phyloP scores from a whole-genome alignment of 64 coral and sea anemone genomes.

The Montipora foliosa region DNA sequence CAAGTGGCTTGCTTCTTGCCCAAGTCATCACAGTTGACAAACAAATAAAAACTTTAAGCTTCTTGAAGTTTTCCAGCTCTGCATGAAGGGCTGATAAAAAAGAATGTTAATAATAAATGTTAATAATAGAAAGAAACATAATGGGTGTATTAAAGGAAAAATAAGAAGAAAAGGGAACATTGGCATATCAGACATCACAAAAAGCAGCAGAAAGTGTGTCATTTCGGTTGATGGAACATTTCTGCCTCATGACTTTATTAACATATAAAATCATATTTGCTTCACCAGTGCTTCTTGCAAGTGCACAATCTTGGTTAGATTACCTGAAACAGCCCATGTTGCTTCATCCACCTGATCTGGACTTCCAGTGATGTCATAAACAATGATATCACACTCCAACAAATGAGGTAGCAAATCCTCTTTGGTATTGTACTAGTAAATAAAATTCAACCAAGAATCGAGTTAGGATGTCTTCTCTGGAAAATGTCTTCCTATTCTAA shows the following conservation, averaged over 20 bases:
- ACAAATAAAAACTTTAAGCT: conserved; percentile 95
- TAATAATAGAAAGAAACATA: neutral
- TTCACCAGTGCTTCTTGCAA: too few species aligned
- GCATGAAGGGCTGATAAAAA: conserved; percentile 88
- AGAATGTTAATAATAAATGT: too few species aligned
- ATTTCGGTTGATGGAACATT: too few species aligned
- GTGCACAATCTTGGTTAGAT: neutral
- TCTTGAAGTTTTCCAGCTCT: conserved; percentile 91
- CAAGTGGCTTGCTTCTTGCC: conserved; percentile 96
- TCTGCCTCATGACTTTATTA: too few species aligned
- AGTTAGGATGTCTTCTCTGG: too few species aligned
- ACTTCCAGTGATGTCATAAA: conserved; percentile 96
- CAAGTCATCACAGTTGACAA: conserved; percentile 97
- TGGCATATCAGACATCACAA: too few species aligned
- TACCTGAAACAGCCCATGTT: conserved; percentile 98
- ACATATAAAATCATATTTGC: too few species aligned
- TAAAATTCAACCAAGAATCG: neutral
- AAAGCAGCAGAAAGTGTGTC: too few species aligned
- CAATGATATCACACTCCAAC: conserved; percentile 84
- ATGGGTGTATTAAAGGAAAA: too few species aligned
- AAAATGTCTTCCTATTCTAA: too few species aligned
- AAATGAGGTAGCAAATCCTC: conserved; percentile 88
- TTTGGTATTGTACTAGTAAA: conserved; percentile 80
- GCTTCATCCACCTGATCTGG: conserved; percentile 97
- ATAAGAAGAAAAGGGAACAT: too few species aligned